Evolutionary conservation across 1,140 invertebrate species (phyloP).

Genomic region (Macrotrachela quadricornifera): DNA sequence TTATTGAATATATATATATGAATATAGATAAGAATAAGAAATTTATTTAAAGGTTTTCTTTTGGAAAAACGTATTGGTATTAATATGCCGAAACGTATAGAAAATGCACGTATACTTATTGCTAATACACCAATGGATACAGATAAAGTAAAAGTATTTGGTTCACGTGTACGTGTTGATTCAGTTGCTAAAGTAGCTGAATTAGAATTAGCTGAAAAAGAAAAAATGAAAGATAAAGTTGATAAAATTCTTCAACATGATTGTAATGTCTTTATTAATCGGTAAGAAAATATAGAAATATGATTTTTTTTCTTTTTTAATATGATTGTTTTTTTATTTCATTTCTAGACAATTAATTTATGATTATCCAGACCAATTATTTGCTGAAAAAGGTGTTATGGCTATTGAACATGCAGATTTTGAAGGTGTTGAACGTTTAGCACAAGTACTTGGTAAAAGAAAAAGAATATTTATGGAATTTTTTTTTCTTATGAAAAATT

Average conservation of each 20-base stretch:
- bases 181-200: constrained; percentile 94
- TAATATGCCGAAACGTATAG: constrained; percentile 66
- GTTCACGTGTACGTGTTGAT: constrained; percentile 85
- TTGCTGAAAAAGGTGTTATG: constrained; percentile 93
- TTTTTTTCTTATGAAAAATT: too few relatives aligned
- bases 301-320: too few relatives aligned
- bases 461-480: background rate
- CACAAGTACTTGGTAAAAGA: constrained; percentile 58
- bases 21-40: too few relatives aligned
- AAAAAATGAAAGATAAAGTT: constrained; percentile 99
- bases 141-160: constrained; percentile 96
- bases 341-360: constrained; percentile 65
- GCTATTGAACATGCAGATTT: constrained; percentile 99
- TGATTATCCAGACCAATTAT: constrained; percentile 97
- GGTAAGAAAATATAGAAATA: constrained; percentile 16
- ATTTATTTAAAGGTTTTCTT: constrained; percentile 48
- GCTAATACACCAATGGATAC: constrained; percentile 99
- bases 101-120: constrained; percentile 84
- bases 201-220: constrained; percentile 85
- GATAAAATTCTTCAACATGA: constrained; percentile 84
- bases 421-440: constrained; percentile 88
- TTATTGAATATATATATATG: background rate
- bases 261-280: constrained; percentile 96
- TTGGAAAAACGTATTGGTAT: constrained; percentile 82
- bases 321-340: too few relatives aligned